Evolutionary conservation across 2,888 invertebrate genomes (phyloP).

Genomic region (Drosophila kanekoi): DNA sequence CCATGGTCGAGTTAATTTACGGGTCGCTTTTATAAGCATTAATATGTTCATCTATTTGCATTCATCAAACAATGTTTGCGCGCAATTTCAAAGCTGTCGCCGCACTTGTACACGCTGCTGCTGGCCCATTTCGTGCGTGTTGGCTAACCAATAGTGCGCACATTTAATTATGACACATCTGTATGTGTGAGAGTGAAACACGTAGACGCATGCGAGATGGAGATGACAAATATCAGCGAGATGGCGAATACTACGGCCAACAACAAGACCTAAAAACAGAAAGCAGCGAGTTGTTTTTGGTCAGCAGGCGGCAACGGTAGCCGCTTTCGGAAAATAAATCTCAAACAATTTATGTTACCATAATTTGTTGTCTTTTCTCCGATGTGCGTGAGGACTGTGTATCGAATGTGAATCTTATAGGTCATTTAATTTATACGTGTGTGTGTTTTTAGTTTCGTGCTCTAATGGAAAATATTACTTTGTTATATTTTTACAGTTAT

Average conservation of each 20-base stretch:
- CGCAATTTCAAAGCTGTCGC: constrained; percentile 50
- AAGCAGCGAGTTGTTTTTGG: constrained; percentile 49
- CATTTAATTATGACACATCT: constrained; percentile 45
- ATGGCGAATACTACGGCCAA: constrained; percentile 44
- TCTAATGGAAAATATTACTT: constrained; percentile 18
- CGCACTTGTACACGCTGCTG: constrained; percentile 53
- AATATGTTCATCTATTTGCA: background rate
- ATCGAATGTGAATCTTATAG: constrained; percentile 30
- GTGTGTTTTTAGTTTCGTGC: constrained; percentile 21
- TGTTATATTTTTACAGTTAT: constrained; percentile 56
- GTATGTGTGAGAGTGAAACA: constrained; percentile 43
- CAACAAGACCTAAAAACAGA: constrained; percentile 48
- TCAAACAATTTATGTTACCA: constrained; percentile 37
- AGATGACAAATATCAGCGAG: constrained; percentile 45
- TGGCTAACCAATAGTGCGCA: constrained; percentile 53
- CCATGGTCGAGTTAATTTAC: background rate
- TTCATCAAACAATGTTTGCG: constrained; percentile 37
- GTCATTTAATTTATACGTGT: constrained; percentile 19
- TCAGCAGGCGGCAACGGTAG: constrained; percentile 47
- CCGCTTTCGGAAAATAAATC: constrained; percentile 37
- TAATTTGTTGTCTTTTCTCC: constrained; percentile 19
- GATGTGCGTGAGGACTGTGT: constrained; percentile 31
- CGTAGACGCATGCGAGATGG: constrained; percentile 53
- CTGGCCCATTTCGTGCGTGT: constrained; percentile 56
- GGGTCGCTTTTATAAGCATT: background rate